These are phyloP conservation scores for Pilophorus perplexus DNA, from an alignment of 2,888 invertebrate species.

Conservation along the genomic window DNA sequence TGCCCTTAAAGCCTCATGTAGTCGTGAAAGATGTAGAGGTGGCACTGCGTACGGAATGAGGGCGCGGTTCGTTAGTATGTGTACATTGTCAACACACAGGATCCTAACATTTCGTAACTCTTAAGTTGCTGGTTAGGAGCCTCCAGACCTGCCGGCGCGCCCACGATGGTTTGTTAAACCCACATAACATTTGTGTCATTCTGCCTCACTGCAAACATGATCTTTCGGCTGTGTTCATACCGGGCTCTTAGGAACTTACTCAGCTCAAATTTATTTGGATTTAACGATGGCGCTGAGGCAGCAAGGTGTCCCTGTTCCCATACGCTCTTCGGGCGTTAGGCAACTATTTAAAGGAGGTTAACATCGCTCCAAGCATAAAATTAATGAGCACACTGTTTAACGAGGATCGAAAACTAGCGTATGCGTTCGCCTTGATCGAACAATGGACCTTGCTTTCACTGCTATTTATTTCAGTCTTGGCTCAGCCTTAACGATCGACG, in stretches of 20 bases:
- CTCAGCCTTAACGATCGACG: no score
- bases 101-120: slow-evolving; percentile 13
- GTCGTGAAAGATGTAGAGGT: no score
- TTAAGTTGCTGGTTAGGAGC: neutral
- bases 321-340: neutral
- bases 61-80: slow-evolving; percentile 6
- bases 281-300: neutral
- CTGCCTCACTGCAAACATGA: slow-evolving; percentile 9
- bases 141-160: no score
- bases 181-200: slow-evolving; percentile 10
- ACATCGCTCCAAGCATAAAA: no score
- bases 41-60: no score
- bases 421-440: no score
- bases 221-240: neutral
- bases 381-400: no score
- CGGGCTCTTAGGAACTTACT: neutral
- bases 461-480: no score
- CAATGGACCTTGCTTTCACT: no score
- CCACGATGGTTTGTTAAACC: slow-evolving; percentile 12
- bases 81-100: slow-evolving; percentile 8
- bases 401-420: no score
- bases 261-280: slow-evolving; percentile 11
- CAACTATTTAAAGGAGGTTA: slow-evolving; percentile 3
- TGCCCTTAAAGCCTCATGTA: no score
- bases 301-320: no score